Percentiles rank a stretch among this genome's conserved stretches.
Conservation (phyloP, 2,113 vertebrate genomes). For the Amphiprion ocellaris region DNA sequence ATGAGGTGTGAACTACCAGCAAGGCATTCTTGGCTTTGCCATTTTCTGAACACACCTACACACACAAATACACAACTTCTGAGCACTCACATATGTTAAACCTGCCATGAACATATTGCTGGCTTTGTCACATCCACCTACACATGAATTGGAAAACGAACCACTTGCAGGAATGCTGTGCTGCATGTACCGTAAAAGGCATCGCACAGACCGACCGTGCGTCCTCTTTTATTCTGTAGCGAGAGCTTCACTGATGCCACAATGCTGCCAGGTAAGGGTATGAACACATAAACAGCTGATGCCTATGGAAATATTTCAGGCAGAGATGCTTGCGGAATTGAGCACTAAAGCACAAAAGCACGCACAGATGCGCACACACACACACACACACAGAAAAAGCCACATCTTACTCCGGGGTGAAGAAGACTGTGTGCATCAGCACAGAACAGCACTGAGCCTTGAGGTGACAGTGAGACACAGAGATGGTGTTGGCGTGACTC, state of each 20-base stretch:
- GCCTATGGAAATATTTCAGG: neutral
- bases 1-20: conserved; percentile 14
- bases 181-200: neutral
- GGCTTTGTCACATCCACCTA: conserved; percentile 69
- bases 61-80: conserved; percentile 21
- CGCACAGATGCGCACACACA: conserved; percentile 22
- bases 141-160: conserved; percentile 32
- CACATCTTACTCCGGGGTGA: conserved; percentile 49
- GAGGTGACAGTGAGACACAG: conserved; percentile 56
- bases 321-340: conserved; percentile 3
- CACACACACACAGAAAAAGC: conserved; percentile 1
- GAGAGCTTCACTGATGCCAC: neutral
- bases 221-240: neutral
- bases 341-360: neutral
- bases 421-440: conserved; percentile 58
- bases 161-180: conserved; percentile 15
- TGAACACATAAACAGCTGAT: neutral
- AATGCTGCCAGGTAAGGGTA: neutral
- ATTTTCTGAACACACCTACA: conserved; percentile 2
- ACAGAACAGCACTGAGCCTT: conserved; percentile 51
- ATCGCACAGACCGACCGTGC: neutral
- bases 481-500: conserved; percentile 56
- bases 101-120: conserved; percentile 55
- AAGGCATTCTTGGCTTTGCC: conserved; percentile 28
- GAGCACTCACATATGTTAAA: conserved; percentile 45